Evolutionary conservation across 2,113 vertebrate species (phyloP).

Genomic region (Gallinago paraguaiae): DNA sequence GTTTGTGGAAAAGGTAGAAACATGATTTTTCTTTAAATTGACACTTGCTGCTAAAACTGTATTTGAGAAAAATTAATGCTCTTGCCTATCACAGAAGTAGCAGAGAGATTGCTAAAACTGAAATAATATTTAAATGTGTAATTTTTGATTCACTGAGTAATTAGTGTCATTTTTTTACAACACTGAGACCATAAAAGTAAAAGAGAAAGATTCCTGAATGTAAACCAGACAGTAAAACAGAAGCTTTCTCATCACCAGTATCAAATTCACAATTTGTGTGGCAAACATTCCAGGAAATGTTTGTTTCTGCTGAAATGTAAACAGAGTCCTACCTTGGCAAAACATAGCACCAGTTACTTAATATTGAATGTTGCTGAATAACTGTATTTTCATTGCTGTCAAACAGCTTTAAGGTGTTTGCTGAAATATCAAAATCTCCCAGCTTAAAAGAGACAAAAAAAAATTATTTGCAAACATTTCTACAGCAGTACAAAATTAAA

Average conservation of each 20-base stretch:
- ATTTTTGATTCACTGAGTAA: not conserved
- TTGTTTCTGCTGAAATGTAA: slow-evolving; percentile 21
- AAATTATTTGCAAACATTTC: slow-evolving; percentile 6
- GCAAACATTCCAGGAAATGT: not conserved
- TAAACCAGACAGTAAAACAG: not conserved
- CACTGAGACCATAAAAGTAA: not conserved
- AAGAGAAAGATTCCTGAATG: not conserved
- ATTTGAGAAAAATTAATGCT: not conserved
- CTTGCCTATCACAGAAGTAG: not conserved
- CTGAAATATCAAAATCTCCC: slow-evolving; percentile 82
- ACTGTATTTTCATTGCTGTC: slow-evolving; percentile 63
- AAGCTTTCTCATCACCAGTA: not conserved
- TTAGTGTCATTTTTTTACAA: not conserved
- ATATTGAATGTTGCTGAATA: slow-evolving; percentile 75
- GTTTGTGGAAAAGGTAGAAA: not conserved
- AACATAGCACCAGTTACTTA: slow-evolving; percentile 87
- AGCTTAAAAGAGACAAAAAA: slow-evolving; percentile 75
- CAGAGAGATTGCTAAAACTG: not conserved
- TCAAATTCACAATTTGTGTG: not conserved
- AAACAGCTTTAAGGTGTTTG: slow-evolving; percentile 76
- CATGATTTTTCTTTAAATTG: not conserved
- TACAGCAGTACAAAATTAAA: not conserved
- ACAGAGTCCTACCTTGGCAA: slow-evolving; percentile 86
- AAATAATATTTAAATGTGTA: not conserved
- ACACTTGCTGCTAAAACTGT: not conserved